Evolutionary conservation across 2,888 invertebrate genomes (phyloP).

Genomic region (Troides helena): DNA sequence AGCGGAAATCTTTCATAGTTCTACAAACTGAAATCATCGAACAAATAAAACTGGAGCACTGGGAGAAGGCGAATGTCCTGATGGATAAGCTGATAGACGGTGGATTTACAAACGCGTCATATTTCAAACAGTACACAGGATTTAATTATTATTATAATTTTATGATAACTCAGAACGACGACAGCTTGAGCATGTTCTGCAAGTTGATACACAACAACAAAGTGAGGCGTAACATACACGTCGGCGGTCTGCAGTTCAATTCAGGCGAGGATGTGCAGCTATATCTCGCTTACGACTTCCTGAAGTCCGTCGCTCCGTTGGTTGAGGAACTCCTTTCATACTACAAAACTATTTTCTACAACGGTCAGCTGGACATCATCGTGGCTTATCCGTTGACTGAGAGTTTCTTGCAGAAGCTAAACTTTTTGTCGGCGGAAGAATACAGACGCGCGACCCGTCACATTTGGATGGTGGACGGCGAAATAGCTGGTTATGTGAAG

Average conservation of each 20-base stretch:
- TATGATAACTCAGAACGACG: slow-evolving; percentile 72
- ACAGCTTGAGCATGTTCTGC: slow-evolving; percentile 59
- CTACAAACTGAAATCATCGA: slow-evolving; percentile 77
- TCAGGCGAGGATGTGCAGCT: slow-evolving; percentile 71
- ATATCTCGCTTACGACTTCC: slow-evolving; percentile 76
- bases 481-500: slow-evolving; percentile 87
- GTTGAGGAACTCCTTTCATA: slow-evolving; percentile 67
- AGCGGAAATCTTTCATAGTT: slow-evolving; percentile 77
- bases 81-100: slow-evolving; percentile 84
- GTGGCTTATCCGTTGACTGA: slow-evolving; percentile 80
- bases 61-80: slow-evolving; percentile 83
- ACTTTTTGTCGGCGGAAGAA: slow-evolving; percentile 81
- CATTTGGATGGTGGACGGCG: slow-evolving; percentile 83
- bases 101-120: slow-evolving; percentile 54
- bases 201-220: slow-evolving; percentile 56
- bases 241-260: slow-evolving; percentile 80
- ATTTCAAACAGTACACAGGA: slow-evolving; percentile 85
- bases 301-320: slow-evolving; percentile 78
- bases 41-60: slow-evolving; percentile 82
- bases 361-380: slow-evolving; percentile 84
- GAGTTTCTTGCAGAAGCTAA: slow-evolving; percentile 84
- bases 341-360: slow-evolving; percentile 82
- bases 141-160: slow-evolving; percentile 88
- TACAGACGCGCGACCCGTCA: slow-evolving; percentile 82
- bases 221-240: slow-evolving; percentile 80